Evolutionary conservation across 2,113 vertebrate genomes (phyloP).

Genomic region (Platysternon megacephalum): DNA sequence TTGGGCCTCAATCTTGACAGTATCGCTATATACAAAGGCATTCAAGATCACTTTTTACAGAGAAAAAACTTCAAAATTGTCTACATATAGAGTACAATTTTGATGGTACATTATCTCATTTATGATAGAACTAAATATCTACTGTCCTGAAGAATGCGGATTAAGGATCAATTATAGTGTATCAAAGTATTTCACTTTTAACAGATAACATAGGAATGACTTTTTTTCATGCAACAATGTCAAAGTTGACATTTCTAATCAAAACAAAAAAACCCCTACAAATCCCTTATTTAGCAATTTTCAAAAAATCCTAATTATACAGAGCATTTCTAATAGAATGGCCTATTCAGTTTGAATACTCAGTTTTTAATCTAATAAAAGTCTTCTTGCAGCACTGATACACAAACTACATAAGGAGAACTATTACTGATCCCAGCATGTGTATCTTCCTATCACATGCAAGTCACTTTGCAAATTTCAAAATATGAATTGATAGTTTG

Average conservation of each 20-base stretch:
- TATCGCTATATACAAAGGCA: not conserved
- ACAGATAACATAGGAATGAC: not conserved
- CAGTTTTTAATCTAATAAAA: not conserved
- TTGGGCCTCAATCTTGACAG: not conserved
- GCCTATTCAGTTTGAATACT: conserved; percentile 1
- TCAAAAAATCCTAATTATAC: not conserved
- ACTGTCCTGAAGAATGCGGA: not conserved
- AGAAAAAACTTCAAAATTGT: not conserved
- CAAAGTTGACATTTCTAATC: not conserved
- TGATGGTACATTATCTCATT: not conserved
- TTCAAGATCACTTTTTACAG: not conserved
- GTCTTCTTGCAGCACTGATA: not conserved
- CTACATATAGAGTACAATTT: not conserved
- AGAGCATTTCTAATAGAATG: not conserved
- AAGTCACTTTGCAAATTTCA: not conserved
- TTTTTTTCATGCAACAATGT: not conserved
- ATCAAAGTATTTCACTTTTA: not conserved
- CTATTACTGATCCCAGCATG: not conserved
- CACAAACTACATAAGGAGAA: not conserved
- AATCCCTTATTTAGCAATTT: not conserved
- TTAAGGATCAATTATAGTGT: not conserved
- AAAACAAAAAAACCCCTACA: not conserved
- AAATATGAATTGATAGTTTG: not conserved
- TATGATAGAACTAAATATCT: not conserved
- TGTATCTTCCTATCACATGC: not conserved